A percentile compares a stretch with the other conserved stretches of the same genome.
Conservation (phyloP, 1,140 invertebrate genomes). For the Drosophila saltans region DNA sequence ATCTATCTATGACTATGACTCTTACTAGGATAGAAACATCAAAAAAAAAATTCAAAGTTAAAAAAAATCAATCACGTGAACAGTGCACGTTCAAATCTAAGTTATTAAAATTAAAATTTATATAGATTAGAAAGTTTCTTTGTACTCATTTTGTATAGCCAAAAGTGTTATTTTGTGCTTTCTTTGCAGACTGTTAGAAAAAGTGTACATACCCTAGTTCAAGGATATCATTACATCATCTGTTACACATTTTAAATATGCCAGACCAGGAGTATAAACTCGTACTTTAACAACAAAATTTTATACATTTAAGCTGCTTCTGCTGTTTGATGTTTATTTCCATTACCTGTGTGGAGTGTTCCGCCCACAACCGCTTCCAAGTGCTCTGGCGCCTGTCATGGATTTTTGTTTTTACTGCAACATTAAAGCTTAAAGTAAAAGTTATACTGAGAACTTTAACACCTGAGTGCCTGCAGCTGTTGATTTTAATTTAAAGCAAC, state of each 20-base stretch:
- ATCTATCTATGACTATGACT: no score
- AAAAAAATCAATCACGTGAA: no score
- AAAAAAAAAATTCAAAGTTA: no score
- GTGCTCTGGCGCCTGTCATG: no score
- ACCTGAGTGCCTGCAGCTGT: constrained; percentile 18
- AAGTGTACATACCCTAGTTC: not conserved
- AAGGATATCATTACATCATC: not conserved
- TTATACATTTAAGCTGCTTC: constrained; percentile 10
- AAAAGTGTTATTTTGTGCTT: no score
- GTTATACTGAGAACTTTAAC: constrained; percentile 17
- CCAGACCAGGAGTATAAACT: not conserved
- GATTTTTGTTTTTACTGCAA: not conserved
- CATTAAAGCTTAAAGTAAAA: constrained; percentile 10
- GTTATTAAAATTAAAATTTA: no score
- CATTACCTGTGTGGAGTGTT: constrained; percentile 7
- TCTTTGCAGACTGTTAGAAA: not conserved
- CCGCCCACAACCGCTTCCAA: not conserved
- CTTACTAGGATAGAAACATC: no score
- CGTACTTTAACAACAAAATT: constrained; percentile 14
- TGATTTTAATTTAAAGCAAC: constrained; percentile 19
- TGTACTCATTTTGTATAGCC: no score
- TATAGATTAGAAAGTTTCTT: no score
- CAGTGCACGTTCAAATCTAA: no score
- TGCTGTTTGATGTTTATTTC: constrained; percentile 15
- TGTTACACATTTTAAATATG: constrained; percentile 2